Evolutionary conservation across 1,140 invertebrate species (phyloP), one percentile per base, ranked within the genome.

Genomic region (Neuroterus valhalla): DNA sequence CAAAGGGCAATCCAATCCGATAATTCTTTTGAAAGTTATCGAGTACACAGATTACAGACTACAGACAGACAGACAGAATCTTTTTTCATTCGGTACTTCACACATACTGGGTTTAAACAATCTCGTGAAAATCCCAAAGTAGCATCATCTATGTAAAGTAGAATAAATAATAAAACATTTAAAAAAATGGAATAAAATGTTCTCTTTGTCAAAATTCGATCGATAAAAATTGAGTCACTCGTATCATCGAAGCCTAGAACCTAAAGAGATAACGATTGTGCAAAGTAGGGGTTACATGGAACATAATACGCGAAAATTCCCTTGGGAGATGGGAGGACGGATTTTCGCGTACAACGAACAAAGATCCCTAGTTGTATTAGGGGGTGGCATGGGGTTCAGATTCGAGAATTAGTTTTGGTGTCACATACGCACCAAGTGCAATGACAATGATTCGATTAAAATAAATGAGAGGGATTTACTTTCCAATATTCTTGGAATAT

Each of bases 201-300:
- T 31, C 14, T 31, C n/a, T 38, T 62, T 11, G 23, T 62, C 3
- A 15, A 14, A 15, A 31, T 62, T 62, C n/a, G 55, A 62, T 42
- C 46, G 55, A 71, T 75, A 77, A 75, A 67, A 55, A 55, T 23
- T 66, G 48, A 75, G 76, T 81, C 74, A 80, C 78, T 84, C 74
- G 76, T 76, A 79, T 79, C 73, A 80, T 80, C 71, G 75, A 67
- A 43, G 46, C 31, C 31, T 10, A 38, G 31, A 38, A 8, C 74
- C 78, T 82, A 86, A 86, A 83, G 80, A 85, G 87, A 88, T 88
- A 87, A 87, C 84, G 85, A 87, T 87, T 83, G 80, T 78, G 82
- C 75, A 46, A 76, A 66, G 71, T 79, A 85, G 55, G 84, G 81
- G 78, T 82, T 81, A 38, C 31, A 81, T 79, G 82, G 74, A 85